Evolutionary conservation across 2,888 invertebrate genomes (phyloP).

Genomic region (Eupithecia abbreviata): DNA sequence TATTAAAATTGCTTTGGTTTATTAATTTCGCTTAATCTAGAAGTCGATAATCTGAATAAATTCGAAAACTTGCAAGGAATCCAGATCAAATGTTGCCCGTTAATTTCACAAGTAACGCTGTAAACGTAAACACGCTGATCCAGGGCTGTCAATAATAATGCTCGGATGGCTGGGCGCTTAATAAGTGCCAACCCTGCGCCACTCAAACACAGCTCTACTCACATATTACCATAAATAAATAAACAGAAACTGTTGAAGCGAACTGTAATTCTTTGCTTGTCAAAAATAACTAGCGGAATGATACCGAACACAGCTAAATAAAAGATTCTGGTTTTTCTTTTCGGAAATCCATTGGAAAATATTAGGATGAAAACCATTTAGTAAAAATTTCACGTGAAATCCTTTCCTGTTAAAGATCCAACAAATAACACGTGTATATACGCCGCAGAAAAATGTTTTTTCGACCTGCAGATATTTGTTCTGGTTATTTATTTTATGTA

Average conservation of each 20-base stretch:
- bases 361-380: no score
- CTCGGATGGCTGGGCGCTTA: constrained; percentile 25
- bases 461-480: neutral
- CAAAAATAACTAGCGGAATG: neutral
- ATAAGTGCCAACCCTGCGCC: constrained; percentile 27
- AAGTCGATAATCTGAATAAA: neutral
- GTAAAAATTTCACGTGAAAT: no score
- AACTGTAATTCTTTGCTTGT: constrained; percentile 32
- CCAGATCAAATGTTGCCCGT: neutral
- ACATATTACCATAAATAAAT: constrained; percentile 68
- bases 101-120: neutral
- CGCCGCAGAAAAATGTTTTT: neutral
- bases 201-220: constrained; percentile 28
- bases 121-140: neutral
- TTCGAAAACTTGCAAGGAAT: neutral
- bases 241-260: constrained; percentile 47
- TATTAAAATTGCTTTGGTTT: neutral
- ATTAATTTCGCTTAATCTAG: neutral
- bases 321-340: no score
- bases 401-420: no score
- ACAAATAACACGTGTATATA: no score
- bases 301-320: neutral
- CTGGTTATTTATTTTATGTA: neutral
- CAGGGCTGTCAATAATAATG: constrained; percentile 32
- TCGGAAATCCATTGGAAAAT: no score